Conservation (phyloP, 2,888 invertebrate genomes). For the Apantesis nais region DNA sequence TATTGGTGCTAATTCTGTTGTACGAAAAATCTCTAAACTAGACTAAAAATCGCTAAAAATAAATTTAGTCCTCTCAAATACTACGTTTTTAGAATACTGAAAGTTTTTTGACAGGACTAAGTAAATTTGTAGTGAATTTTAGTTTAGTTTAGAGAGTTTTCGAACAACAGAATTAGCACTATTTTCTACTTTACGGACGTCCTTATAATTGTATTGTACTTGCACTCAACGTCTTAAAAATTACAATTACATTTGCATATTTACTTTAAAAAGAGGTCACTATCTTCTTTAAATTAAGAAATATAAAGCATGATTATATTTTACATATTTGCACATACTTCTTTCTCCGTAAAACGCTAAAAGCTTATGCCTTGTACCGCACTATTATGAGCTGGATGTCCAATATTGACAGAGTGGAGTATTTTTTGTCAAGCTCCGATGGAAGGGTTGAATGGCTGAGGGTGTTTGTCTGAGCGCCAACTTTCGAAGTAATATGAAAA, state of each 20-base stretch:
- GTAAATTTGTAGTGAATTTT: too few species aligned
- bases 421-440: constrained; percentile 83
- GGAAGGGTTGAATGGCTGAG: constrained; percentile 84
- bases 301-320: not conserved
- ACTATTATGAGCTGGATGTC: constrained; percentile 65
- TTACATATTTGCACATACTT: not conserved
- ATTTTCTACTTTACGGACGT: too few species aligned
- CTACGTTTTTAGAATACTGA: too few species aligned
- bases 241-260: not conserved
- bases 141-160: too few species aligned
- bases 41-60: too few species aligned
- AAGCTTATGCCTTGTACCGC: constrained; percentile 44
- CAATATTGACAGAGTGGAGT: constrained; percentile 82
- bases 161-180: too few species aligned
- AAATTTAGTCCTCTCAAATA: too few species aligned
- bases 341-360: constrained; percentile 29
- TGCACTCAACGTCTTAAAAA: not conserved
- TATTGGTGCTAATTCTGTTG: too few species aligned
- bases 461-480: constrained; percentile 75
- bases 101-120: too few species aligned
- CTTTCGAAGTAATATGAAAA: constrained; percentile 67
- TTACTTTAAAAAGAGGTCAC: not conserved
- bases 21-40: too few species aligned
- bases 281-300: not conserved
- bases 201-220: too few species aligned